Percentiles rank a stretch among this genome's conserved stretches.
These are phyloP conservation scores for Apis laboriosa DNA, from an alignment of 1,140 invertebrate species.

Conservation along the genomic window DNA sequence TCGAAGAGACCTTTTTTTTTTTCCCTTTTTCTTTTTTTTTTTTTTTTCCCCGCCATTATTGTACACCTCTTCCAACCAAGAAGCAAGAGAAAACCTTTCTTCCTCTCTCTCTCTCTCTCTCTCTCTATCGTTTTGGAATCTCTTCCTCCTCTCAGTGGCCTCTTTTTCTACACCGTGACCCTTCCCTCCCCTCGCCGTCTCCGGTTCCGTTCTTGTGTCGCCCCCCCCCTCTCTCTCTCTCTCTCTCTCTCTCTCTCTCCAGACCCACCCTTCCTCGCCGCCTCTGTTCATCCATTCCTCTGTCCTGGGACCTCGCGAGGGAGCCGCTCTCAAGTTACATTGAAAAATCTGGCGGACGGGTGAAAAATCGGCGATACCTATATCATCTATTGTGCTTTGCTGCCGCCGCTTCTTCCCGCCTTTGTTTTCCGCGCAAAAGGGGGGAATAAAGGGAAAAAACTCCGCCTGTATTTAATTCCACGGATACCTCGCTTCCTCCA, in stretches of 20 bases:
- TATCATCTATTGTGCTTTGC: conserved; percentile 64
- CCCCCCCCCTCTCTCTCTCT: conserved; percentile 28
- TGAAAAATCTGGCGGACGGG: conserved; percentile 69
- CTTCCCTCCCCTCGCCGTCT: conserved; percentile 28
- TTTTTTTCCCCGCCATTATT: conserved; percentile 61
- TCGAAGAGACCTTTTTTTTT: conserved; percentile 41
- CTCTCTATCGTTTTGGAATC: conserved; percentile 25
- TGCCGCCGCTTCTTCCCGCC: conserved; percentile 8
- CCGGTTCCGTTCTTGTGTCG: conserved; percentile 57
- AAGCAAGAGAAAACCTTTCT: conserved; percentile 41
- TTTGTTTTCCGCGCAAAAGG: background rate
- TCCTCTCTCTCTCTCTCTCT: conserved; percentile 39
- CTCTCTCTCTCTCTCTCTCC: too few species aligned
- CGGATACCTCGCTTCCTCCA: too few species aligned
- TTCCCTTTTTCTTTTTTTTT: conserved; percentile 40
- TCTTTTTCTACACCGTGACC: conserved; percentile 48
- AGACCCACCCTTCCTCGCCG: conserved; percentile 52
- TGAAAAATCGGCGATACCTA: conserved; percentile 68
- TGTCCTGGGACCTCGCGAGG: conserved; percentile 66
- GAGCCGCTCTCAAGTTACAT: conserved; percentile 68
- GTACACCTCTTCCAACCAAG: conserved; percentile 43
- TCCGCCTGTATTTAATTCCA: conserved; percentile 47
- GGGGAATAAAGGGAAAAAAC: too few species aligned
- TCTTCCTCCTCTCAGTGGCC: conserved; percentile 49
- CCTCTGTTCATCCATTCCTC: conserved; percentile 66